Evolutionary conservation across 2,113 vertebrate species (phyloP), one percentile per base, ranked within the genome.

Genomic region (Noctilio leporinus): DNA sequence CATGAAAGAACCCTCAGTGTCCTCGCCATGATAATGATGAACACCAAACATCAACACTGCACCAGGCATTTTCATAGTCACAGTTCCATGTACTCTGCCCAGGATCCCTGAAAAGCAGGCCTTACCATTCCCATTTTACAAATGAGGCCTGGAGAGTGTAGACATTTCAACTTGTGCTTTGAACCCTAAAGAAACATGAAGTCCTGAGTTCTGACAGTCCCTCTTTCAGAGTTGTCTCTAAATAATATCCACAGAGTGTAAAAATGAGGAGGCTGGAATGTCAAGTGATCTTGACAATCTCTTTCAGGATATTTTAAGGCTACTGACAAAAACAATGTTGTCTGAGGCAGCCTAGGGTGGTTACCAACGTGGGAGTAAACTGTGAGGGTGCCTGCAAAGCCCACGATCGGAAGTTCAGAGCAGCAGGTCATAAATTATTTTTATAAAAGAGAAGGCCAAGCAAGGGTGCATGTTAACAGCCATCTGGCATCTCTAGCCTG

Each of bases 381-480:
- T 75, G 26, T 62, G 84, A 67, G 90, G 45, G 51, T 87, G 69
- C 51, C 73, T 78, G 45, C 47, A 40, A 90, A 96, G 57, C 38
- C 91, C 62, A 49, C 11, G 0, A 72, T 62, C 4, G 2, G 85
- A 96, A 96, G 96, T 96, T 94, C 93, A 96, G 83, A 91, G 95
- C 1, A 1, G 22, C 86, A 93, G 91, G 73, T 83, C 94, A 89
- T 75, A 89, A 80, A 94, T 95, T 96, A 89, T 86, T 95, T 95
- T 91, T 84, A 87, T 80, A 95, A 96, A 83, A 95, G 86, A 53
- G 94, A 94, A 95, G 75, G 65, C 57, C 76, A 95, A 81, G 75
- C 51, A 81, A 89, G 64, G 47, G 70, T 83, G 55, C 47, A 0
- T 93, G 94, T 93, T 51, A 84, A 53, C 76, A 92, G 75, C 83